A percentile compares a stretch with the other conserved stretches of the same genome.
Evolutionary conservation across 2,888 invertebrate genomes (phyloP).

Genomic region (Apodemia hepburni): DNA sequence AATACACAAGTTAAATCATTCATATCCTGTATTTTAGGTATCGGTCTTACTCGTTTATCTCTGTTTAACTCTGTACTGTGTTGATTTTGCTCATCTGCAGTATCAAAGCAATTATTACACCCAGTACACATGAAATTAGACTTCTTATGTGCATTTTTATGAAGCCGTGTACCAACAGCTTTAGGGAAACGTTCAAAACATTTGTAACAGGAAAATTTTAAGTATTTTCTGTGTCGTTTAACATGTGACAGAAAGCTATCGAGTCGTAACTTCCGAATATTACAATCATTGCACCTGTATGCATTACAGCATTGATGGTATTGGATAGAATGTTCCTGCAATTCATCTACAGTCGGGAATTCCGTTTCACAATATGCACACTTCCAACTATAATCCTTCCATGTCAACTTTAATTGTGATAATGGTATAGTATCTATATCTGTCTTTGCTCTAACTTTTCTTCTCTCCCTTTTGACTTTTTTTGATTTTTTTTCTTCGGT

Average conservation of each 20-base stretch:
- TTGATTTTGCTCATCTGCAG: constrained; percentile 39
- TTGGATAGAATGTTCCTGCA: constrained; percentile 79
- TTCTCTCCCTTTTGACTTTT: constrained; percentile 17
- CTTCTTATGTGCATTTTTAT: constrained; percentile 39
- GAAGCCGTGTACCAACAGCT: constrained; percentile 35
- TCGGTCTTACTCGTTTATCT: constrained; percentile 36
- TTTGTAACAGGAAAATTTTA: constrained; percentile 67
- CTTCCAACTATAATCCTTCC: constrained; percentile 55
- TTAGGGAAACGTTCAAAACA: constrained; percentile 46
- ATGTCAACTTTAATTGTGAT: constrained; percentile 48
- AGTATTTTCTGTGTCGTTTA: constrained; percentile 77
- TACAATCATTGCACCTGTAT: constrained; percentile 83
- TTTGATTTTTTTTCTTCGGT: constrained; percentile 26
- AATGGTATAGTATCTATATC: constrained; percentile 40
- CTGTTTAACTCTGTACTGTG: constrained; percentile 45
- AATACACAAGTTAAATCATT: constrained; percentile 46
- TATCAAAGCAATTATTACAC: constrained; percentile 47
- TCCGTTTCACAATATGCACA: constrained; percentile 54
- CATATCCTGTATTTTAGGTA: constrained; percentile 33
- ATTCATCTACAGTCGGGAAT: constrained; percentile 48
- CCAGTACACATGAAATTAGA: constrained; percentile 46
- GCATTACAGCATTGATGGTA: constrained; percentile 81
- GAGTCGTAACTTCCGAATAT: constrained; percentile 45
- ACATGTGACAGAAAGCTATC: constrained; percentile 71
- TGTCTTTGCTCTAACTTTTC: constrained; percentile 19